Evolutionary conservation across 2,113 vertebrate species (phyloP).

Genomic region (Papio anubis): DNA sequence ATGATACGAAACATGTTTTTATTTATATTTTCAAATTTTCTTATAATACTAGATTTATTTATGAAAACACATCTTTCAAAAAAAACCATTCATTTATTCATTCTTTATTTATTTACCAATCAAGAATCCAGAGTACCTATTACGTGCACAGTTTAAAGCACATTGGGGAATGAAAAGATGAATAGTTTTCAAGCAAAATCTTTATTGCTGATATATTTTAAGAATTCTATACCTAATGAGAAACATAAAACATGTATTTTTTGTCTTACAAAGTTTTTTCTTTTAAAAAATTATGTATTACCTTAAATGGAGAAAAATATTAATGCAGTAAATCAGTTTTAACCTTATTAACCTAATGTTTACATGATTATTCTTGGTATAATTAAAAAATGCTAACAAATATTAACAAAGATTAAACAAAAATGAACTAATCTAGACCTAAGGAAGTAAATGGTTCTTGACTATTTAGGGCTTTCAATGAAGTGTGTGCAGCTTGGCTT

Average conservation of each 20-base stretch:
- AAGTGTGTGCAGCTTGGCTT: background rate
- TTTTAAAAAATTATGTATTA: background rate
- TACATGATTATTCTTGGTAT: background rate
- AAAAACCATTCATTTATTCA: background rate
- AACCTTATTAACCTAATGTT: conserved; percentile 6
- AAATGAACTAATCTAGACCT: background rate
- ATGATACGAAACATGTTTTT: background rate
- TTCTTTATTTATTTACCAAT: conserved; percentile 26
- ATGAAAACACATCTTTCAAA: background rate
- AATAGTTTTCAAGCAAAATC: background rate
- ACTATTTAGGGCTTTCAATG: background rate
- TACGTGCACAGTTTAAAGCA: background rate
- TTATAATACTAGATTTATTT: background rate
- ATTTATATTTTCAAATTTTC: background rate
- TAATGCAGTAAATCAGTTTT: conserved; percentile 28
- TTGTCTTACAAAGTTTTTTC: background rate
- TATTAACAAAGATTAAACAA: background rate
- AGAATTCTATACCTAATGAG: conserved; percentile 1
- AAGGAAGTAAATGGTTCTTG: background rate
- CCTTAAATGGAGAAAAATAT: conserved; percentile 3
- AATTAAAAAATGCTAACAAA: background rate
- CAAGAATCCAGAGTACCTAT: background rate
- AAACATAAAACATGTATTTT: conserved; percentile 5
- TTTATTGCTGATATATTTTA: conserved; percentile 32
- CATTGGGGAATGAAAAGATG: background rate